Percentiles rank a stretch among this genome's conserved stretches.
phyloP scores from a whole-genome alignment of 2,797 vertebrate species.

The Microctenopoma stevenorrisi region DNA sequence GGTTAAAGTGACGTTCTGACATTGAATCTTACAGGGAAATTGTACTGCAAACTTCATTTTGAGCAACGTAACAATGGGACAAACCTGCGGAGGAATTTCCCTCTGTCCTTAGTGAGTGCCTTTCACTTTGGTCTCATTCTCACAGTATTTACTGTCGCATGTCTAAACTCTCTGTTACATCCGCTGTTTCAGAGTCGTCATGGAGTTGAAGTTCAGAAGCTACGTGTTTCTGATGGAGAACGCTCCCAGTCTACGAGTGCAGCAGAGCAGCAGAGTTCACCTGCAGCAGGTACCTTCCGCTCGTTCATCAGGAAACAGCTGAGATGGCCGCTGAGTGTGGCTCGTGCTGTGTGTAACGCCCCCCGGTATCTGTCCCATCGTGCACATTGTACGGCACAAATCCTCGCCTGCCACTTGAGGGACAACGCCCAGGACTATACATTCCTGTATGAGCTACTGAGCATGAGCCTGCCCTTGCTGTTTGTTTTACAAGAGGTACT shows the following conservation, averaged over 20 bases:
- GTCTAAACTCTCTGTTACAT: slow-evolving; percentile 3
- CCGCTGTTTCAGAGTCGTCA: slow-evolving; percentile 74
- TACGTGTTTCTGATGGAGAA: slow-evolving; percentile 60
- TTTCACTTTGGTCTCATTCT: not conserved
- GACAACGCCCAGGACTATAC: slow-evolving; percentile 91
- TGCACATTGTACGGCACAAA: slow-evolving; percentile 81
- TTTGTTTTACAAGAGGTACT: slow-evolving; percentile 90
- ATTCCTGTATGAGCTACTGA: slow-evolving; percentile 93
- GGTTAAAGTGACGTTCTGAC: not conserved
- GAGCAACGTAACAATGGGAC: slow-evolving; percentile 86
- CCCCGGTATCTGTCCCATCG: slow-evolving; percentile 86
- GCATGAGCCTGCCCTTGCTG: slow-evolving; percentile 91
- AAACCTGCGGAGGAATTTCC: slow-evolving; percentile 84
- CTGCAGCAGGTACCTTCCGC: slow-evolving; percentile 92
- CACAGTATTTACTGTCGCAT: not conserved
- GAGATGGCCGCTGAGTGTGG: slow-evolving; percentile 89
- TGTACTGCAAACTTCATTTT: slow-evolving; percentile 97
- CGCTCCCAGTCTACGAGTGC: slow-evolving; percentile 65
- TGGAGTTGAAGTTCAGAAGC: slow-evolving; percentile 68
- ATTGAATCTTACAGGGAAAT: slow-evolving; percentile 84
- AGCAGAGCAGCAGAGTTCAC: slow-evolving; percentile 74
- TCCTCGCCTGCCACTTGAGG: slow-evolving; percentile 85
- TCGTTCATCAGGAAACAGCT: slow-evolving; percentile 88
- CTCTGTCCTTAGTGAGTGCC: slow-evolving; percentile 79
- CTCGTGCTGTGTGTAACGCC: slow-evolving; percentile 84